phyloP scores from a whole-genome alignment of 2,888 invertebrate genomes.

The Malacosoma neustria region DNA sequence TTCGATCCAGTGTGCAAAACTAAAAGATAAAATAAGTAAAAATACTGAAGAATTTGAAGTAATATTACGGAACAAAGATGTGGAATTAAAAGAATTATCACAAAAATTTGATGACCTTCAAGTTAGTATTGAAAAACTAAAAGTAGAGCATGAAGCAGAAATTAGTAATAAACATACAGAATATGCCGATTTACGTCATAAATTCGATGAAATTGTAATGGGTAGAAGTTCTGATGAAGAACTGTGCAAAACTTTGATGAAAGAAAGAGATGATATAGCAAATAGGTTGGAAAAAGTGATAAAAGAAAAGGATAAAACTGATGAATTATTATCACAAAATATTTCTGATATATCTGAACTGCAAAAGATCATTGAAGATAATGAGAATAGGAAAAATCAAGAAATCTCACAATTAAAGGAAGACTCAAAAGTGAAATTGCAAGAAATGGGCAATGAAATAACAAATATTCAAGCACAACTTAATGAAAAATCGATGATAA shows the following conservation, averaged over 20 bases:
- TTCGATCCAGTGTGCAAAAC: constrained; percentile 23
- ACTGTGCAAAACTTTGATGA: constrained; percentile 14
- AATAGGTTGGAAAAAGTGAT: constrained; percentile 16
- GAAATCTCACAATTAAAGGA: constrained; percentile 24
- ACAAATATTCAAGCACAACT: constrained; percentile 20
- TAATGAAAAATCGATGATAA: constrained; percentile 23
- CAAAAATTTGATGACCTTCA: constrained; percentile 28
- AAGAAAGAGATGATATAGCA: constrained; percentile 19
- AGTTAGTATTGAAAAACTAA: constrained; percentile 25
- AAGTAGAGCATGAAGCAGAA: constrained; percentile 21
- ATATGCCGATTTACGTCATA: constrained; percentile 23
- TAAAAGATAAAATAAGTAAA: constrained; percentile 27
- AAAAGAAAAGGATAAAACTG: constrained; percentile 16
- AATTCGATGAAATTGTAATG: constrained; percentile 23
- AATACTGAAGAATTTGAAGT: constrained; percentile 33
- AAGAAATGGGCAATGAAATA: constrained; percentile 26
- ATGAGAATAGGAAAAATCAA: constrained; percentile 22
- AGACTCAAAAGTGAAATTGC: constrained; percentile 15
- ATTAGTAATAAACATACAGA: constrained; percentile 21
- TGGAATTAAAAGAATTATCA: constrained; percentile 32
- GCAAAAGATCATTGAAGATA: constrained; percentile 21
- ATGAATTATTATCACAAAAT: constrained; percentile 13
- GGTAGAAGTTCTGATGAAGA: constrained; percentile 17
- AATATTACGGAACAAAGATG: constrained; percentile 30
- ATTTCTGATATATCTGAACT: constrained; percentile 12